These are phyloP conservation scores for Cynopterus sphinx DNA, from an alignment of 2,797 vertebrate genomes.

Conservation along the genomic window DNA sequence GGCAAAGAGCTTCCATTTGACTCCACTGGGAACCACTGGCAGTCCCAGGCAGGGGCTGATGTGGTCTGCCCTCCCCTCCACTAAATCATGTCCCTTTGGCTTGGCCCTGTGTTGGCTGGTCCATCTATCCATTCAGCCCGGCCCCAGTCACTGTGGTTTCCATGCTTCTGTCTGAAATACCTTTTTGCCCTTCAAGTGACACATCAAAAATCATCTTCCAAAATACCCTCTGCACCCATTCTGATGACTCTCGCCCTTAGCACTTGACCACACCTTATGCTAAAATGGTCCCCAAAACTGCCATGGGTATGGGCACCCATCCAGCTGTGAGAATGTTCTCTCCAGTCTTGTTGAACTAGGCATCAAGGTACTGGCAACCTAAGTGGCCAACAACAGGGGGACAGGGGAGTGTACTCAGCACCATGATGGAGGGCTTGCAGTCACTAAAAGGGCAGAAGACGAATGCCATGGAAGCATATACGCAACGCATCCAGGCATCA, in stretches of 20 bases:
- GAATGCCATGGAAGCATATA: rapidly evolving
- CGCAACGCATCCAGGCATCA: rapidly evolving
- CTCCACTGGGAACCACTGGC: not conserved
- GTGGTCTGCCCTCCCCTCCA: not conserved
- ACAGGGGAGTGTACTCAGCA: not conserved
- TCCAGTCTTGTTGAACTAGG: not conserved
- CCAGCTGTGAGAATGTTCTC: not conserved
- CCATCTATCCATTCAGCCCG: not conserved
- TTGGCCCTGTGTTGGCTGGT: no score
- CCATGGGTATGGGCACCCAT: rapidly evolving
- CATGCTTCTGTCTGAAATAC: not conserved
- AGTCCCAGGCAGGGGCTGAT: not conserved
- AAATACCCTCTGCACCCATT: not conserved
- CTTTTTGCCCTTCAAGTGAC: not conserved
- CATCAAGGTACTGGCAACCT: not conserved
- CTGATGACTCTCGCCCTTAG: not conserved
- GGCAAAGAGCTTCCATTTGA: not conserved
- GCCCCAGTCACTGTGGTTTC: not conserved
- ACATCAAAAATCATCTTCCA: not conserved
- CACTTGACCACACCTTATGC: not conserved
- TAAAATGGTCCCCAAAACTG: not conserved
- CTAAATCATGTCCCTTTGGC: rapidly evolving
- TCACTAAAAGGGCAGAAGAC: not conserved
- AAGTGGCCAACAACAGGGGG: not conserved
- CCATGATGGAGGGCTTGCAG: rapidly evolving